Evolutionary conservation across 2,888 invertebrate genomes (phyloP).

Genomic region (Pseudolycoriella hygida): DNA sequence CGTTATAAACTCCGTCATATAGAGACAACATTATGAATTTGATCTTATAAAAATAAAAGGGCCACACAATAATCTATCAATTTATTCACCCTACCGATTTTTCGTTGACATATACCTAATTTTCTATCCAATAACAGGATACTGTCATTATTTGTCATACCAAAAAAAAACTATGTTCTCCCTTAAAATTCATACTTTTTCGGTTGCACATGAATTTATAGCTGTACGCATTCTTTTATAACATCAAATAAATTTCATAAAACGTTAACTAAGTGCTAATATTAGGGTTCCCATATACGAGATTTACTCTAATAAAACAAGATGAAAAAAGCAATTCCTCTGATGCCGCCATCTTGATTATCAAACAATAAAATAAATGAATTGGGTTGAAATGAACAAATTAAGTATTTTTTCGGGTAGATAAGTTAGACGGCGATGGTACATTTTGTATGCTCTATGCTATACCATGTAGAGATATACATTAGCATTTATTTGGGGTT

Average conservation of each 20-base stretch:
- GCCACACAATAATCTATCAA: slow-evolving; percentile 4
- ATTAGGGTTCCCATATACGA: slow-evolving; percentile 3
- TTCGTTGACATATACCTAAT: slow-evolving; percentile 5
- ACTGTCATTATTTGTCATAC: slow-evolving; percentile 5
- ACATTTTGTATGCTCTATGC: neutral
- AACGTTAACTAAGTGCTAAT: slow-evolving; percentile 4
- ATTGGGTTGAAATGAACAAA: slow-evolving; percentile 8
- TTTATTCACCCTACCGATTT: slow-evolving; percentile 4
- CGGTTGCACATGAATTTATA: neutral
- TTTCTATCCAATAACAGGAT: slow-evolving; percentile 5
- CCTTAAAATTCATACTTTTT: neutral
- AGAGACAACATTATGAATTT: no score
- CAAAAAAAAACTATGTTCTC: no score
- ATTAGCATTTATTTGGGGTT: neutral
- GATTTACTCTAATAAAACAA: slow-evolving; percentile 1
- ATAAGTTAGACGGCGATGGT: neutral
- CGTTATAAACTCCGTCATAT: no score
- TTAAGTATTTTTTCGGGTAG: slow-evolving; percentile 6
- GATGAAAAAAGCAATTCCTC: neutral
- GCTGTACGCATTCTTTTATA: neutral
- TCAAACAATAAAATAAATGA: slow-evolving; percentile 8
- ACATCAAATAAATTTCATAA: slow-evolving; percentile 1
- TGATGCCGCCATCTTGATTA: slow-evolving; percentile 4
- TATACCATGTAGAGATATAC: neutral
- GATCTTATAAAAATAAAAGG: neutral